Base-by-base conservation (phyloP, 2,113 vertebrate species). In the Maylandia zebra region DNA sequence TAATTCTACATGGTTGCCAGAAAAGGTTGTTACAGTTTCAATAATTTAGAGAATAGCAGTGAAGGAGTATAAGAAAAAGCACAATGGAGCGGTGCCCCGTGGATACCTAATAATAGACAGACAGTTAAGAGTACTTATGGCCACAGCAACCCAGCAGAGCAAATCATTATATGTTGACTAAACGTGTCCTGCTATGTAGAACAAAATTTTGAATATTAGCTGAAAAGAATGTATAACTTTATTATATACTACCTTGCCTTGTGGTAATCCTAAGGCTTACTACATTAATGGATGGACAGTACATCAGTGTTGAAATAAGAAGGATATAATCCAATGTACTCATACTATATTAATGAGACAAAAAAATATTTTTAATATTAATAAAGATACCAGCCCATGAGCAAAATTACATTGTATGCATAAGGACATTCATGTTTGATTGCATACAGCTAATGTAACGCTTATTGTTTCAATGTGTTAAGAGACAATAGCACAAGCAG, bases 61-160 rank as follows among this genome's bases (percentile, higher is more conserved):
- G 50, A 41, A 88, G 59, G 84, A 50, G 27, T 53, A 41, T 45
- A 24, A 84, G 81, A 69, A 71, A 89, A 81, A 50, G 27, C 56
- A 88, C 43, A 81, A 71, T 87, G 59, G 76, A 66, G 30, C 43
- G 57, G 61, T 64, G 13, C 74, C 74, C 83, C 30, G 10, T 74
- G 50, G 64, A 86, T 81, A 90, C 74, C 82, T 92, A 90, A 94
- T 90, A 90, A 91, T 61, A 86, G 85, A 83, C 87, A 82, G 83
- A 87, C 81, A 87, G 89, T 89, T 89, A 82, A 90, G 22, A 38
- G 84, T 88, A 53, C 76, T 84, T 87, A 82, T 50, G 32, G 80
- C 38, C 83, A 81, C 85, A 87, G 82, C 53, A 93, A 36, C 81
- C 81, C 56, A 85, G 81, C 79, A 52, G 66, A 66, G 30, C 41